Base-by-base conservation (phyloP, 2,888 invertebrate genomes). In the Drosophila austrosaltans region DNA sequence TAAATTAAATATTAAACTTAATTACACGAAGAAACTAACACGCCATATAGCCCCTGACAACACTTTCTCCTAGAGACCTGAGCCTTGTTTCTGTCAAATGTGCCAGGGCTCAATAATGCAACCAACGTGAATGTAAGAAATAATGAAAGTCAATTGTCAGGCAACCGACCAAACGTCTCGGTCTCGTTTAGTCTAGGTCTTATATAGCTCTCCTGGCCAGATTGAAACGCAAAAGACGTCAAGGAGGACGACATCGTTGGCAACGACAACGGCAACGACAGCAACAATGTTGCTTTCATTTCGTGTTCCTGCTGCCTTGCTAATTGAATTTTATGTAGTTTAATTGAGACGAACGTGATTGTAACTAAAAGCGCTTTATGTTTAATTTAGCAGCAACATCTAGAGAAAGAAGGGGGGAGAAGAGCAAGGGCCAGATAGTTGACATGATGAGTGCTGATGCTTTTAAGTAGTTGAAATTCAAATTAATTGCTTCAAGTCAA, bases 1-100 rank as follows among this genome's bases (percentile, higher is more conserved):
- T 87, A 90, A 87, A 85, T 90, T 90, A 87, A 90, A 90, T 89
- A 90, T 89, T 89, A 89, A 89, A 90, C 89, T 90, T 90, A 90
- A 90, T 90, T 90, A 87, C 87, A 89, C 82, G 75, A 74, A 82
- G 74, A 79, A 53, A 62, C 69, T 63, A 71, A 56, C 70, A 40
- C 53, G 63, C 61, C 56, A 67, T 53, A 48, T 53, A 48, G 56
- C 62, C 54, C 75, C 66, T 70, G 77, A 69, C 75, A 30, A 54
- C 54, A 30, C 28, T 32, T 12, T 77, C 75, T 76, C 72, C 70
- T 66, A 74, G 78, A 78, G 63, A 77, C 48, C 48, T 48, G 22
- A 48, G 22, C 48, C 48, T 48, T 12, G 22, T 22, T 48, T 48
- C 71, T 77, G 88, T 86, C 88, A 84, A 84, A 88, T 84, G 76